Conservation (phyloP, 2,888 invertebrate species). For the Cryptocephalus moraei region DNA sequence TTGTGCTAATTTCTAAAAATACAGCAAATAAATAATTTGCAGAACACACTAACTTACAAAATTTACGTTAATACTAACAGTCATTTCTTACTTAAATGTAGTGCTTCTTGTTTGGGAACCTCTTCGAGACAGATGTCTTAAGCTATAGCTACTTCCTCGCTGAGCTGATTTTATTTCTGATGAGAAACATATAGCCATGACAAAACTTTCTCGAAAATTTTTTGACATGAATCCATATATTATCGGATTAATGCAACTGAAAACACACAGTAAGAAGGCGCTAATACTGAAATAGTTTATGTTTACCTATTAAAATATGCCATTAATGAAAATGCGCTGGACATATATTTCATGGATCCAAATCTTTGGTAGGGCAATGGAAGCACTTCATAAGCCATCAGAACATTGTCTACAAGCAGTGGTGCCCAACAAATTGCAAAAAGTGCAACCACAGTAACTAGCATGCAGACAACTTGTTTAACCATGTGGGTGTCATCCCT, state of each 20-base stretch:
- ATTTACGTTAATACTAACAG: too few species aligned
- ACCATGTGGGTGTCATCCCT: conserved; percentile 29
- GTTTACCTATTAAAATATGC: conserved; percentile 54
- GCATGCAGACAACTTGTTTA: conserved; percentile 61
- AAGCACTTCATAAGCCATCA: conserved; percentile 47
- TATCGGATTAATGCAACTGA: conserved; percentile 60
- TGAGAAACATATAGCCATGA: conserved; percentile 40
- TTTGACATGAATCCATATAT: conserved; percentile 67
- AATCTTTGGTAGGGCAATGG: conserved; percentile 40
- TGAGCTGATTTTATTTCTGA: too few species aligned
- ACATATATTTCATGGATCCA: conserved; percentile 47
- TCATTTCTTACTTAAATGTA: conserved; percentile 16
- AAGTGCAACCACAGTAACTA: conserved; percentile 56
- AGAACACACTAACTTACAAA: too few species aligned
- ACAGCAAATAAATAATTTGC: too few species aligned
- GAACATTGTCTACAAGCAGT: conserved; percentile 51
- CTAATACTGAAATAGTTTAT: too few species aligned
- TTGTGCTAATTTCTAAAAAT: too few species aligned
- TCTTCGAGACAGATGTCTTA: conserved; percentile 28
- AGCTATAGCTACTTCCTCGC: conserved; percentile 19
- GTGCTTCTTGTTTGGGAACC: conserved; percentile 32
- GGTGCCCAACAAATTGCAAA: conserved; percentile 64
- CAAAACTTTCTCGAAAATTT: conserved; percentile 52
- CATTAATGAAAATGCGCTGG: conserved; percentile 52
- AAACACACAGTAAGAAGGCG: conserved; percentile 12